Base-by-base conservation (phyloP, 2,888 invertebrate genomes). In the Polietes domitor region DNA sequence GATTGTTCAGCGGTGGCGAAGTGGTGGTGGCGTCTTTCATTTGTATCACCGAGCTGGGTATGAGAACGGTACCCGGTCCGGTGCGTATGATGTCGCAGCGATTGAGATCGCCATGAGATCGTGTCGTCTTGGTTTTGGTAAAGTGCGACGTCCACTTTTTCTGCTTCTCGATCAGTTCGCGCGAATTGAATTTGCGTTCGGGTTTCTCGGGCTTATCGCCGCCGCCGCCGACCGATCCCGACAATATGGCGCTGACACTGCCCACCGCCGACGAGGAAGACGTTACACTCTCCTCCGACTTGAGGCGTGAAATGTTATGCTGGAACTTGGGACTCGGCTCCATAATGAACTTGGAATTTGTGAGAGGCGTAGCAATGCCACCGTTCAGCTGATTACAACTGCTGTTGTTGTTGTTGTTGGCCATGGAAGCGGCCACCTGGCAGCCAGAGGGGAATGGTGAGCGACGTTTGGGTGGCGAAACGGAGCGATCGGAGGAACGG, bases 111-210 rank as follows among this genome's bases (percentile, higher is more conserved):
- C 95, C 94, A 87, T 94, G 94, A 83, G 93, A 94, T 79, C 94
- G 93, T 86, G 93, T 87, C 6, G 95, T 94, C 87, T 96, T 94
- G 72, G 96, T 94, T 93, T 96, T 97, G 82, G 96, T 96, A 91
- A 97, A 98, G 92, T 97, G 97, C 83, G 97, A 96, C 37, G 97
- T 97, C 97, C 97, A 98, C 93, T 97, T 98, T 90, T 96, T 95
- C 90, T 97, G 97, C 89, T 97, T 97, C 92, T 97, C 97, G 87
- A 97, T 97, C 77, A 97, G 93, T 91, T 97, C 97, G 87, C 97
- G 96, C 85, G 96, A 96, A 88, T 95, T 95, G 88, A 96, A 95
- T 89, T 96, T 95, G 77, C 96, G 93, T 90, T 97, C 97, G 2
- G 97, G 96, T 91, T 97, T 96, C 88, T 97, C 96, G 0, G 96